Evolutionary conservation across 1,140 invertebrate species (phyloP).

Genomic region (Dysdera silvatica): DNA sequence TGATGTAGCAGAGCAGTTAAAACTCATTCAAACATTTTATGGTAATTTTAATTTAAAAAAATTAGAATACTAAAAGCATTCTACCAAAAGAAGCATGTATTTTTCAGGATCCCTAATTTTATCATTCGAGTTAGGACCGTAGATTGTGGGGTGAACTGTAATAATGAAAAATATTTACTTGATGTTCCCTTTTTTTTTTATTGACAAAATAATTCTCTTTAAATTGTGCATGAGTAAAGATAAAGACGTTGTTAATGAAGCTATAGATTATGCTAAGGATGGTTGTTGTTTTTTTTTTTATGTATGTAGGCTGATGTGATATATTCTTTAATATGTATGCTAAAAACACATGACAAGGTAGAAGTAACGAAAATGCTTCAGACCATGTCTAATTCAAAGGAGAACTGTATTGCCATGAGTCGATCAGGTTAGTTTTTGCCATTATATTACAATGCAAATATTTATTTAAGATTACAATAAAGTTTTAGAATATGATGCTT

Average conservation of each 20-base stretch:
- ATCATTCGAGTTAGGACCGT: too few species aligned
- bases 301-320: conserved; percentile 69
- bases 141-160: background rate
- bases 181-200: background rate
- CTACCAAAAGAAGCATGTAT: too few species aligned
- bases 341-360: conserved; percentile 73
- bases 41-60: too few species aligned
- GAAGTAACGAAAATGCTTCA: conserved; percentile 75
- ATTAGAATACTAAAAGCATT: too few species aligned
- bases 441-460: background rate
- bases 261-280: background rate
- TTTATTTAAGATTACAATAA: background rate
- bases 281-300: background rate
- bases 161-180: background rate
- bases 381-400: conserved; percentile 78
- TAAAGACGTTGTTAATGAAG: background rate
- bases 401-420: conserved; percentile 59
- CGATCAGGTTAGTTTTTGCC: conserved; percentile 20
- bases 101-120: too few species aligned
- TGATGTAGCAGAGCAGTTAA: too few species aligned
- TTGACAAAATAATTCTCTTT: background rate
- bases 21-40: too few species aligned
- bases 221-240: background rate
- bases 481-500: background rate
- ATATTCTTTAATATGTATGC: conserved; percentile 79